Conservation (phyloP, 2,797 vertebrate species). For the Halcyon chelicuti region DNA sequence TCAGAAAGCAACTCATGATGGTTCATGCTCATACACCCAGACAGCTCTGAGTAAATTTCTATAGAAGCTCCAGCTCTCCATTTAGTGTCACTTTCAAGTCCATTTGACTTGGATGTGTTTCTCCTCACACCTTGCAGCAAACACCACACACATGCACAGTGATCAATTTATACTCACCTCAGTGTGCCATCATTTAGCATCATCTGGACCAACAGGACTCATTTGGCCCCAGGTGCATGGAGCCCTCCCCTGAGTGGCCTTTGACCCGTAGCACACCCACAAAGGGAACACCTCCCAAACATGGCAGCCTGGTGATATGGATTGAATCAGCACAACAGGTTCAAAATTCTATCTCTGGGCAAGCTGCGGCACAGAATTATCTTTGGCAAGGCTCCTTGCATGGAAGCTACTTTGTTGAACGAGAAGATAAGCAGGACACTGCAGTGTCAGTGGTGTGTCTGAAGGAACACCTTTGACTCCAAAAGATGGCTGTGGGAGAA, state of each 20-base stretch:
- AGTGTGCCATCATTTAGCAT: background rate
- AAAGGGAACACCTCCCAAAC: background rate
- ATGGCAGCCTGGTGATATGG: background rate
- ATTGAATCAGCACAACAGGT: background rate
- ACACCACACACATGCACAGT: accelerated
- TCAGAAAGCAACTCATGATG: background rate
- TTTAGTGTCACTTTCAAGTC: background rate
- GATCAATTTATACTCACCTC: background rate
- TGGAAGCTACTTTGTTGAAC: background rate
- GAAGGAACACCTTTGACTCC: background rate
- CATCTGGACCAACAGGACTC: background rate
- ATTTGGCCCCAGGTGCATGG: background rate
- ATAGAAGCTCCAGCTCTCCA: background rate
- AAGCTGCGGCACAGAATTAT: background rate
- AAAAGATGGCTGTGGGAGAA: accelerated
- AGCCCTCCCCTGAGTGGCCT: background rate
- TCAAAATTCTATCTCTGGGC: background rate
- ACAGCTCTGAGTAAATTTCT: background rate
- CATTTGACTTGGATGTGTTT: background rate
- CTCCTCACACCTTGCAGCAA: background rate
- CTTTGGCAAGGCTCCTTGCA: background rate
- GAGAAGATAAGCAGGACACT: background rate
- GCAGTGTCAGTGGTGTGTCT: background rate
- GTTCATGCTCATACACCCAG: background rate
- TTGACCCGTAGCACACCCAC: background rate